A percentile compares a stretch with the other conserved stretches of the same genome.
Conservation (phyloP, 35 echinoderm and acorn worm genomes). For the Patiria miniata region DNA sequence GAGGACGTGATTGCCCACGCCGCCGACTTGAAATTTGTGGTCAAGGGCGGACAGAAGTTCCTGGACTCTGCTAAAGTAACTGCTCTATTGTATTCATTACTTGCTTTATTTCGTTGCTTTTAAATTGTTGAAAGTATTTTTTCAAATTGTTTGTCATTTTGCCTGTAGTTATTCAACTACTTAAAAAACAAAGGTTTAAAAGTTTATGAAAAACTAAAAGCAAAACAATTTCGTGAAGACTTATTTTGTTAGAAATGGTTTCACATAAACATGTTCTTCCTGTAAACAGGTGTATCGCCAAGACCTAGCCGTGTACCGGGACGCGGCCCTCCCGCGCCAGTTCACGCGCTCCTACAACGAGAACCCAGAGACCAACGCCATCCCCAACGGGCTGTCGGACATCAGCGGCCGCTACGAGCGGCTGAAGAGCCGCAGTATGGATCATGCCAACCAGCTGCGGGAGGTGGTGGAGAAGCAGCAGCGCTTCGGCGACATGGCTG, state of each 20-base stretch:
- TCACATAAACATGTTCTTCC: too few relatives aligned
- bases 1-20: slow-evolving; percentile 91
- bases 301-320: slow-evolving; percentile 86
- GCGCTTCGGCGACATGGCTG: slow-evolving; percentile 58
- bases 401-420: slow-evolving; percentile 78
- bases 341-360: slow-evolving; percentile 75
- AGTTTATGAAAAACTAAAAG: too few relatives aligned
- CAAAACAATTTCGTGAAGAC: too few relatives aligned
- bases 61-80: slow-evolving; percentile 87
- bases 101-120: background rate
- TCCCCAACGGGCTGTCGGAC: slow-evolving; percentile 68
- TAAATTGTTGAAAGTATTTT: background rate
- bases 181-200: background rate
- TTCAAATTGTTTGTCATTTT: background rate
- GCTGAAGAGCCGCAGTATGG: slow-evolving; percentile 67
- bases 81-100: too few relatives aligned
- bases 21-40: slow-evolving; percentile 94
- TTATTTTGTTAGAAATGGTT: too few relatives aligned
- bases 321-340: slow-evolving; percentile 80
- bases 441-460: slow-evolving; percentile 62
- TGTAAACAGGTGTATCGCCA: slow-evolving; percentile 76
- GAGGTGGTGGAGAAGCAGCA: slow-evolving; percentile 89
- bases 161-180: background rate
- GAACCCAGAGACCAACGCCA: slow-evolving; percentile 74
- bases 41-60: slow-evolving; percentile 94